phyloP scores from a whole-genome alignment of 2,113 vertebrate genomes.

The Alligator mississippiensis region DNA sequence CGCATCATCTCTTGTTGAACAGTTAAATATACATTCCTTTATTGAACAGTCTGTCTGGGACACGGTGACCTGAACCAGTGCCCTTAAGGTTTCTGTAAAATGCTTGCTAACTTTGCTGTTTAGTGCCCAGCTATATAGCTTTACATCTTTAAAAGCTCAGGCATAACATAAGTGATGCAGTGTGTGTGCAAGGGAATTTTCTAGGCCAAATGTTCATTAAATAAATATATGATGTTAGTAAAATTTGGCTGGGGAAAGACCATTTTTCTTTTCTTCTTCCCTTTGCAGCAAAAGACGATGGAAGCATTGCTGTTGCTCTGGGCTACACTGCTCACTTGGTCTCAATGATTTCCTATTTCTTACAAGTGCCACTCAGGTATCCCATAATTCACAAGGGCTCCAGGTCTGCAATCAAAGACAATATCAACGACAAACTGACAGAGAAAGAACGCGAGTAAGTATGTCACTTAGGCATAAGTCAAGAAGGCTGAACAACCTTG shows the following conservation, averaged over 20 bases:
- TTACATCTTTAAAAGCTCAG: too few species aligned
- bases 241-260: background rate
- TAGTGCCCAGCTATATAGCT: background rate
- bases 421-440: constrained; percentile 96
- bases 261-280: background rate
- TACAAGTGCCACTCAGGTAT: constrained; percentile 97
- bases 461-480: background rate
- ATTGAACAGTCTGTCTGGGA: background rate
- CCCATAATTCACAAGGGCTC: constrained; percentile 97
- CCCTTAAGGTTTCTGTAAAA: background rate
- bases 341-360: constrained; percentile 97
- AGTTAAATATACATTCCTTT: background rate
- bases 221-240: background rate
- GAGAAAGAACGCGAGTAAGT: constrained; percentile 99
- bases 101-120: background rate
- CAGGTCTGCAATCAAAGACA: constrained; percentile 95
- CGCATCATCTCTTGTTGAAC: background rate
- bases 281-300: constrained; percentile 93
- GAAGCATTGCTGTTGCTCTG: constrained; percentile 94
- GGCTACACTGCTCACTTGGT: constrained; percentile 98
- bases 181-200: too few species aligned
- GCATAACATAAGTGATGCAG: too few species aligned
- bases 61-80: background rate
- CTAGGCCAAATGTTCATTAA: background rate
- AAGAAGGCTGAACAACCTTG: background rate